Percentiles rank a stretch among this genome's conserved stretches.
Conservation (phyloP, 2,888 invertebrate species). For the Rugalucina vietnamica region DNA sequence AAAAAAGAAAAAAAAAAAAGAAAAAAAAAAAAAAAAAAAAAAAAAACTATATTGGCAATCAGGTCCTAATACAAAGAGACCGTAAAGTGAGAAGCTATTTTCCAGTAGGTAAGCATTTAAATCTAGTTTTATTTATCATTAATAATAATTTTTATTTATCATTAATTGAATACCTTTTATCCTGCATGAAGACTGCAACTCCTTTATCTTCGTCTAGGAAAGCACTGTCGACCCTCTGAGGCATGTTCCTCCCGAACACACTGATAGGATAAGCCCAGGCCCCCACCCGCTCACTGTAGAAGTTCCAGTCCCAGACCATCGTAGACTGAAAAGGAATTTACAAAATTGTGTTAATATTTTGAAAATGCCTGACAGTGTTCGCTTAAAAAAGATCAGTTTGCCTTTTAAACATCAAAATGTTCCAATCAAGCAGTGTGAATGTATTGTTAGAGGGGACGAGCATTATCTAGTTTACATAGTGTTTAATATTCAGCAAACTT, state of each 20-base stretch:
- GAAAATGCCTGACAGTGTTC: no score
- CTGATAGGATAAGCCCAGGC: conserved; percentile 59
- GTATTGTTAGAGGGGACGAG: no score
- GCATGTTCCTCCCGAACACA: conserved; percentile 51
- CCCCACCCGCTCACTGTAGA: conserved; percentile 46
- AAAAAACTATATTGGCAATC: background rate
- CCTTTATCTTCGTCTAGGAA: background rate
- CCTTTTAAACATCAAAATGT: no score
- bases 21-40: background rate
- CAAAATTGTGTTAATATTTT: no score
- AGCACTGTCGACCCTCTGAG: conserved; percentile 36
- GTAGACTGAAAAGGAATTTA: conserved; percentile 15
- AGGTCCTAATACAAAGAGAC: background rate
- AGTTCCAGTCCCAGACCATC: conserved; percentile 61
- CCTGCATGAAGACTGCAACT: conserved; percentile 33
- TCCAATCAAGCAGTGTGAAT: no score
- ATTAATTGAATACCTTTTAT: conserved; percentile 15
- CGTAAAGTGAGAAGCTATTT: no score
- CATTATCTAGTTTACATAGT: no score
- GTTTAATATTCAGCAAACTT: no score
- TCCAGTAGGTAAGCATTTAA: no score
- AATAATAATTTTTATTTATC: background rate
- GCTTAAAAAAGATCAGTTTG: no score
- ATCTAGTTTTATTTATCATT: background rate
- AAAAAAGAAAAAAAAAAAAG: background rate